Base-by-base conservation (phyloP, 1,140 invertebrate genomes). In the Lamellibrachia luymesi region DNA sequence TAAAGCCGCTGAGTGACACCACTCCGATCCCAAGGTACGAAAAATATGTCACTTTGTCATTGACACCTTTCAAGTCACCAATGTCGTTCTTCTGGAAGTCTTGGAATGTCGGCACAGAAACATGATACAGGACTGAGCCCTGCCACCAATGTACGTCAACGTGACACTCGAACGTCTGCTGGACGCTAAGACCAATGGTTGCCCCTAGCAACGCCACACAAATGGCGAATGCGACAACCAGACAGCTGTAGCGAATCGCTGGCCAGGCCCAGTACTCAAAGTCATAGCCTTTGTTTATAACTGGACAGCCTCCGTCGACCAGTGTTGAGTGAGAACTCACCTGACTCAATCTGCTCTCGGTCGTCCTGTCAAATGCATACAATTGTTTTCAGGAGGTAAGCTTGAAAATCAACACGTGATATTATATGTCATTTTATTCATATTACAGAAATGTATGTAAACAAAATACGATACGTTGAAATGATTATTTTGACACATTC, bases 231-330 rank as follows among this genome's bases (percentile, higher is more conserved):
- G 89, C 49, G n/a, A 93, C 8, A 10, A 93, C 49, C 2, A 93
- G 17, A 50, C 4, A 50, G 52, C 10, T 49, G 52, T 89, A 93
- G 10, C 92, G 52, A 10, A 93, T 89, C 2, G 89, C n/a, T 27
- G 56, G 49, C 92, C 92, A 93, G 52, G 27, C 89, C 92, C 92
- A 93, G 38, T 64, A 38, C 38, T 93, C 92, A 49, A 93, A 93
- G 56, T 51, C 52, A 38, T 93, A 92, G 27, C 50, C 92, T 52
- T 51, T 51, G 92, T 52, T 91, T 10, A 91, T 51, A 22, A 80
- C 91, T 22, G 91, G 64, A 80, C 64, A 80, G 64, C 64, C 64
- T 10, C 64, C 64, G 4, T 80, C 64, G 25, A 80, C 64, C 7
- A 80, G 64, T 80, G 64, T 80, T 8, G 64, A 80, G 64, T 80